Evolutionary conservation across 2,888 invertebrate genomes (phyloP), one percentile per base, ranked within the genome.

Genomic region (Brassicogethes aeneus): DNA sequence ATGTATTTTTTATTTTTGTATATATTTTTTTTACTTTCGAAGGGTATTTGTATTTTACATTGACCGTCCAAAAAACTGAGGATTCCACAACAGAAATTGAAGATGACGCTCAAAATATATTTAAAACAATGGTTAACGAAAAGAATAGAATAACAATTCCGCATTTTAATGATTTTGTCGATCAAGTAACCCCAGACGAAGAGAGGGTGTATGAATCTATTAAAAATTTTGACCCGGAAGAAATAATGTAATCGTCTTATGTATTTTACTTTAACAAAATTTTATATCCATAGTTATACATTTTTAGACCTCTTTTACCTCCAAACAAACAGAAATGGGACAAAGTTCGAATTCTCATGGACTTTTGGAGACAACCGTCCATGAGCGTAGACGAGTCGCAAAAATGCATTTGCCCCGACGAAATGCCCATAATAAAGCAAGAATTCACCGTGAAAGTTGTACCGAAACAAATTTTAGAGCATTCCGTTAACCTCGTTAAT

Each of bases 171-270:
- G 64, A 70, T 15, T 56, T 60, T 37, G 67, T 71, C 2, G 55
- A 60, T 17, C 64, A 64, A 50, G 64, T 71, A 1, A 69, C 70
- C 2, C 71, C 72, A 1, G 70, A 70, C 36, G 71, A 70, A 50
- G 72, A 72, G 45, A 57, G 58, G 14, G 48, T 67, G 34, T 70
- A 70, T 44, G 66, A 66, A 41, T 48, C 50, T 10, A 65, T 69
- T 31, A 45, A 48, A 36, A 64, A 67, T 43, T 67, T 68, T 44
- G 57, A 68, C 45, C 46, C 57, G 5, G 62, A 62, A 1, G 65
- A 63, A 34, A 51, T 64, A 10, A 57, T 57, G 66, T 65, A 54
- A n/a, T n/a, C n/a, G n/a, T n/a, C n/a, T n/a, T n/a, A n/a, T n/a
- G n/a, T n/a, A n/a, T n/a, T n/a, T n/a, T n/a, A n/a, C n/a, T n/a